Evolutionary conservation across 2,888 invertebrate species (phyloP), one percentile per base, ranked within the genome.

Genomic region (Rhagonycha fulva): DNA sequence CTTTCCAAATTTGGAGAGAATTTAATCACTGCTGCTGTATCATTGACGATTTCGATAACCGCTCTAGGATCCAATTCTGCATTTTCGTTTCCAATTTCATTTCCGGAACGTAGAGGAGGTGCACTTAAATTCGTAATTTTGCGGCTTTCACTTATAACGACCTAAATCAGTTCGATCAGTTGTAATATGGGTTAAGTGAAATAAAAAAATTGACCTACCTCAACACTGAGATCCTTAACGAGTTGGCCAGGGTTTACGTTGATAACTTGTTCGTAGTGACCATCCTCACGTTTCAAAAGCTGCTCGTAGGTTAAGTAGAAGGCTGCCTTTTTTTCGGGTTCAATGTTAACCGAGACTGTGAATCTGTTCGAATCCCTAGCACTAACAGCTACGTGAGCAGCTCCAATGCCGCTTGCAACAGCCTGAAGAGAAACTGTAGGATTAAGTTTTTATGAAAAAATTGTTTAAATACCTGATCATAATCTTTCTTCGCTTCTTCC

Each of bases 221-320:
- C 90, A 67, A 94, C 92, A 23, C 89, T 88, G 68, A 94, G 88
- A 81, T 92, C 90, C 69, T 91, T 90, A 14, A 94, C 92, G 4
- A 91, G 84, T 79, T 92, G 91, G 32, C 93, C 92, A 0, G 94
- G 93, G 84, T 93, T 92, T 71, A 94, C 88, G 85, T 94, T 93
- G 73, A 94, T 89, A 10, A 91, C 90, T 81, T 93, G 90, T 83
- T 94, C 92, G 87, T 94, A 95, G 11, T 90, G 89, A 9, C 92
- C 92, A 77, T 92, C 90, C 74, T 91, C 90, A 4, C 94, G 89
- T 23, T 89, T 87, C 68, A 95, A 86, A 67, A 95, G 83, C 86
- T 95, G 94, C 84, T 95, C 93, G 85, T 95, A 95, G 0, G 91
- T 93, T 79, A 94, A 86, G 83, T 92, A 92, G 86, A 95, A 95